A percentile compares a stretch with the other conserved stretches of the same genome.
Evolutionary conservation across 2,888 invertebrate species (phyloP).

Genomic region (Phalera bucephala): DNA sequence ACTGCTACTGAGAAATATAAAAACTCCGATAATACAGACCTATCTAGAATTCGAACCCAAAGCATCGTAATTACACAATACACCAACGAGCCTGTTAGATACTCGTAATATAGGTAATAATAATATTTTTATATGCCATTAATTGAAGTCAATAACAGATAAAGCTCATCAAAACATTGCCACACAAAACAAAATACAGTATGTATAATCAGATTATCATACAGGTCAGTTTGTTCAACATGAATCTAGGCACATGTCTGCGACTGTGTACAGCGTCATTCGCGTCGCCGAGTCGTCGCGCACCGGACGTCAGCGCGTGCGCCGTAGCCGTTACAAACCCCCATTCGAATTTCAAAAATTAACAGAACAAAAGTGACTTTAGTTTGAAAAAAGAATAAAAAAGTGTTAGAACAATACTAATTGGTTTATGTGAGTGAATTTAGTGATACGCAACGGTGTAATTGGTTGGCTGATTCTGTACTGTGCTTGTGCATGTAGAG

Average conservation of each 20-base stretch:
- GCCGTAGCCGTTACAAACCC: constrained; percentile 49
- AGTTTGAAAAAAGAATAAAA: constrained; percentile 22
- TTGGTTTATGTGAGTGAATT: constrained; percentile 28
- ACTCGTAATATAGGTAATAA: no score
- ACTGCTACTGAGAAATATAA: no score
- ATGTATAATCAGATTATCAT: constrained; percentile 72
- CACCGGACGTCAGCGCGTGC: constrained; percentile 59
- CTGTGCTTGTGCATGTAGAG: constrained; percentile 52
- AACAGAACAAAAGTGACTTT: constrained; percentile 41
- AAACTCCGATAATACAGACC: no score
- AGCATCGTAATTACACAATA: no score
- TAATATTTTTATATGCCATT: no score
- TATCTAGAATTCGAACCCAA: no score
- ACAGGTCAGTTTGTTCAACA: constrained; percentile 59
- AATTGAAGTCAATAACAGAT: constrained; percentile 25
- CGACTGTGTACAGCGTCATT: constrained; percentile 50
- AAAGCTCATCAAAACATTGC: constrained; percentile 38
- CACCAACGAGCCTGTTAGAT: no score
- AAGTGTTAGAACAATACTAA: constrained; percentile 28
- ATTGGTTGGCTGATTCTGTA: constrained; percentile 25
- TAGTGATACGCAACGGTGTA: constrained; percentile 16
- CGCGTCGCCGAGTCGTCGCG: constrained; percentile 62
- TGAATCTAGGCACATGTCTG: constrained; percentile 54
- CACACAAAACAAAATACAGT: constrained; percentile 50
- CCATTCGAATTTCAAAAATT: constrained; percentile 51